Evolutionary conservation across 2,888 invertebrate genomes (phyloP).

Genomic region (Scaptomyza caliginosa): DNA sequence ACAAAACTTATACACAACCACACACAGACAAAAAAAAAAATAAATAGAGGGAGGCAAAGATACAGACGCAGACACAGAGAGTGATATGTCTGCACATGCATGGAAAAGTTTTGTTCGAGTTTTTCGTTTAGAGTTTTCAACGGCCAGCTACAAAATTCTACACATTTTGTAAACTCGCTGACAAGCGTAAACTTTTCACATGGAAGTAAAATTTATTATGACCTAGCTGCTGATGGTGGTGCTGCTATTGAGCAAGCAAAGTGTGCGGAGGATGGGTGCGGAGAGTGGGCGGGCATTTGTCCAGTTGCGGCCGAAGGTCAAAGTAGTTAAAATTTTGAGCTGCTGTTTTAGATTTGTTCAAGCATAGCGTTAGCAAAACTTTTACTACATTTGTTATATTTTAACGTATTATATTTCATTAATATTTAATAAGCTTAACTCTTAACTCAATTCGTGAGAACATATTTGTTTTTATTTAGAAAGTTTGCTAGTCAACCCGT

Average conservation of each 20-base stretch:
- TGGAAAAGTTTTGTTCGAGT: slow-evolving; percentile 59
- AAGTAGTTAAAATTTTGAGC: slow-evolving; percentile 67
- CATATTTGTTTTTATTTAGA: slow-evolving; percentile 10
- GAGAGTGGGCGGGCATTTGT: slow-evolving; percentile 10
- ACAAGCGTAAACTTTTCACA: slow-evolving; percentile 69
- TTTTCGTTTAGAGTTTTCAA: slow-evolving; percentile 59
- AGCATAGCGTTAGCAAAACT: slow-evolving; percentile 43
- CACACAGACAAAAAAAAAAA: too few species aligned
- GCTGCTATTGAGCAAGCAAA: not conserved
- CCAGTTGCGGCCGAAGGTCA: slow-evolving; percentile 62
- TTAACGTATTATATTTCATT: slow-evolving; percentile 49
- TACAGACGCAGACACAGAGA: slow-evolving; percentile 28
- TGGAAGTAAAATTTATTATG: slow-evolving; percentile 68
- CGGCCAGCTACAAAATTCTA: slow-evolving; percentile 47
- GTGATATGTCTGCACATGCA: slow-evolving; percentile 68
- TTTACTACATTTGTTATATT: slow-evolving; percentile 53
- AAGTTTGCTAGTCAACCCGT: not conserved
- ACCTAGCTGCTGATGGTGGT: slow-evolving; percentile 33
- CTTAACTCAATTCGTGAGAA: slow-evolving; percentile 33
- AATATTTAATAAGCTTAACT: slow-evolving; percentile 57
- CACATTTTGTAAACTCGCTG: slow-evolving; percentile 68
- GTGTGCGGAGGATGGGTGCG: not conserved
- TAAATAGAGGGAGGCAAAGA: too few species aligned
- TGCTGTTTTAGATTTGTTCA: slow-evolving; percentile 58
- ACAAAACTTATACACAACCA: slow-evolving; percentile 41